Conservation (phyloP, 2,888 invertebrate genomes). For the Mythimna lalbum region DNA sequence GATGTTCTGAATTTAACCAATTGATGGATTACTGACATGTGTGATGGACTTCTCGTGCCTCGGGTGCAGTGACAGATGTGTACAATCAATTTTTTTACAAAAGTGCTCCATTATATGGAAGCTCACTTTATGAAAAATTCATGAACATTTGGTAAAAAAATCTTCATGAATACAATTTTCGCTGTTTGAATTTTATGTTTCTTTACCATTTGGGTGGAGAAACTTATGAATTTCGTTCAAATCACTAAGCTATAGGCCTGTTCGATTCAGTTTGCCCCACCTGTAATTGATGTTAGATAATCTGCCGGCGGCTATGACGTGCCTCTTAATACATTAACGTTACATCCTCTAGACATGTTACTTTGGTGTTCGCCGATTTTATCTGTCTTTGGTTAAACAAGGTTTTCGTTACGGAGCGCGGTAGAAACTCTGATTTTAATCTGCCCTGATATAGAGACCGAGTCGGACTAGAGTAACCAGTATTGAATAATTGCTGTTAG, state of each 20-base stretch:
- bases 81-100: not conserved
- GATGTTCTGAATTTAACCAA: not conserved
- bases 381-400: conserved; percentile 67
- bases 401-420: conserved; percentile 62
- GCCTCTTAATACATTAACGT: conserved; percentile 64
- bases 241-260: conserved; percentile 57
- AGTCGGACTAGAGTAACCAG: conserved; percentile 42
- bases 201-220: not conserved
- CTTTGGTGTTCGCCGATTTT: conserved; percentile 66
- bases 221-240: not conserved
- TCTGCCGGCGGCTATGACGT: conserved; percentile 64
- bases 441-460: conserved; percentile 41
- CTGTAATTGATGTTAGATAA: conserved; percentile 70
- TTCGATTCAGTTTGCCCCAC: conserved; percentile 64
- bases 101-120: no score
- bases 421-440: conserved; percentile 59
- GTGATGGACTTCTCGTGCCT: conserved; percentile 16
- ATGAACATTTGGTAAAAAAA: not conserved
- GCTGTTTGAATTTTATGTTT: not conserved
- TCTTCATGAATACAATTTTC: not conserved
- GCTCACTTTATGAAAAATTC: not conserved
- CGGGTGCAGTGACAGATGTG: not conserved
- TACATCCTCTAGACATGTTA: conserved; percentile 63
- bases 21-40: conserved; percentile 7
- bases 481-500: conserved; percentile 42